Evolutionary conservation across 2,113 vertebrate genomes (phyloP), one percentile per base, ranked within the genome.

Genomic region (Myodes glareolus): DNA sequence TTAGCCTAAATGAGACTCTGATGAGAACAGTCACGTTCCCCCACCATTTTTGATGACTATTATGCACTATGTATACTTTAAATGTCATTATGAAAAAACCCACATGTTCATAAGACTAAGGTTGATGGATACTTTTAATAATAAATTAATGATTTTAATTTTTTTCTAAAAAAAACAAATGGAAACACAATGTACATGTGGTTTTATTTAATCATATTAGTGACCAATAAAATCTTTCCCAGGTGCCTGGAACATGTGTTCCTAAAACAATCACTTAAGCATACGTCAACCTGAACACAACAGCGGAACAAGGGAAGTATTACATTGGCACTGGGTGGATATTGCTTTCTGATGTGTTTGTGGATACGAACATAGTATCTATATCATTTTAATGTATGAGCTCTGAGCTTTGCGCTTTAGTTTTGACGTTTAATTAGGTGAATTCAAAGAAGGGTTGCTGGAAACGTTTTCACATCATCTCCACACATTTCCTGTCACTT

Each of bases 391-490:
- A n/a, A 91, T 68, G 61, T 33, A 45, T 39, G 31, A 42, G 42
- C n/a, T 88, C 45, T 36, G 58, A 84, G 78, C 27, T 81, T 45
- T 70, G 39, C 11, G 36, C 50, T 81, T 94, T 33, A 75, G 78
- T 89, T 91, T 80, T 72, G 42, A 88, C 47, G 47, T 92, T 93
- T 94, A 50, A 88, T 96, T 90, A 87, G 55, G 47, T 67, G 33
- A 97, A 82, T 68, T 84, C 47, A 61, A 92, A 81, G 63, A 90
- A 91, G 21, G 50, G 36, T 23, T 65, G 52, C 63, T 95, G 86
- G 91, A 82, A 96, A 95, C 19, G 91, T 82, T 94, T 89, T 45
- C 5, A 36, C 61, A 70, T 27, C 75, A 61, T 97, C 96, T 92
- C 73, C 50, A 68, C 29, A 68, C 63, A 92, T 84, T 96, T 94